Base-by-base conservation (phyloP, 2,797 vertebrate species). In the Staurois parvus region DNA sequence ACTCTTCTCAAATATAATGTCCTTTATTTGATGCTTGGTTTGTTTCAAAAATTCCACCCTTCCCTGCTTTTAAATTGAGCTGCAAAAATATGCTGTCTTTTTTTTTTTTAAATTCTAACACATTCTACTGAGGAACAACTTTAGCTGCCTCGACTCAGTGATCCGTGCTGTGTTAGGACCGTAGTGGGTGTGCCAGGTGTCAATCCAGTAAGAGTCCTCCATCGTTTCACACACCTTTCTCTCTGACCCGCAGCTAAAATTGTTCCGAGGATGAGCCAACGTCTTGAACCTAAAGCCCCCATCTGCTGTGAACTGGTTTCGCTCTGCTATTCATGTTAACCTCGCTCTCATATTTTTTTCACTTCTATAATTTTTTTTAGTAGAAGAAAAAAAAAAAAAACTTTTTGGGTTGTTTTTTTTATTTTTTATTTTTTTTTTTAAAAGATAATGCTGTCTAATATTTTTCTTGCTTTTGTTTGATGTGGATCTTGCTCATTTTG, bases 71-170 rank as follows among this genome's bases (percentile, higher is more conserved):
- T 66, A 30, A 83, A 74, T 67, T 72, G 73, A 86, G 75, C 76
- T 70, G 32, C 81, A 56, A 73, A 59, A 69, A 56, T 62, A 69
- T 32, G 62, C 80, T 74, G 81, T 56, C 76, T 81, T 83, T 74
- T 28, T 64, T 21, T n/a, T 64, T 21, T 56, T 56, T 56, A n/a
- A 34, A 19, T 70, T 69, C 32, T 76, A 76, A 77, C 76, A 79
- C 79, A 83, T 62, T 59, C 29, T 34, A 92, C 94, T 94, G 94
- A 95, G 94, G 96, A 96, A 96, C 96, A 95, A 94, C 95, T 96
- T 98, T 94, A 95, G 91, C 92, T 89, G 91, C 89, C 72, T n/a
- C 59, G 67, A 42, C 30, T 48, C 45, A 72, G 52, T 66, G 67
- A 52, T 40, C 42, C 73, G 37, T 72, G 26, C 64, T 30, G 26